Evolutionary conservation across 2,797 vertebrate species (phyloP), one percentile per base, ranked within the genome.

Genomic region (Lemur catta): DNA sequence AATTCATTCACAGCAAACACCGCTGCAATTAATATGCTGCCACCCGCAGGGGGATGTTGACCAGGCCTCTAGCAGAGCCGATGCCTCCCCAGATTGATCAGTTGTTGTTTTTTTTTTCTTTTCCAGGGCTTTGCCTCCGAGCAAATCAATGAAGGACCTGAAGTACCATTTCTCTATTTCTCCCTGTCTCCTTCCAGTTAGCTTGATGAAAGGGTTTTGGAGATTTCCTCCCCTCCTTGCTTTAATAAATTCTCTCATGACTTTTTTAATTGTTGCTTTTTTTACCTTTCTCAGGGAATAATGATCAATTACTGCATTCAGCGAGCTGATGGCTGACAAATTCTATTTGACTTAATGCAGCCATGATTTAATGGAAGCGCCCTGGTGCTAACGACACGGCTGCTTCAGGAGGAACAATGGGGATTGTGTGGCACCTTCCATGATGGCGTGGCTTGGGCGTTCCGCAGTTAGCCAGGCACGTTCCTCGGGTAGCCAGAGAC

Each of bases 1-100:
- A 95, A 98, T 98, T 92, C 97, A 97, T 98, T 98, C 97, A 96
- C 95, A 92, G 92, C 79, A 96, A 97, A 96, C 79, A 76, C 71
- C 71, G 82, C 79, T 94, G 95, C 95, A 97, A 97, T 98, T 98
- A 98, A 97, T 98, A 97, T 79, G 26, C 96, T 96, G 95, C 84
- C 67, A 91, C 95, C 97, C 85, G 41, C 84, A 55, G 97, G 97
- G 95, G 76, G 94, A 95, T 72, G 35, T 71, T 89, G 96, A 95
- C 57, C 61, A 71, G 46, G 87, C 67, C 18, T 28, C 81, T 33
- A 88, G 97, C 55, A 79, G 84, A 97, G 89, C 89, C 0, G 0
- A 93, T 48, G 69, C 9, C 52, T 96, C 67, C 38, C 78, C 18
- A 82, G 89, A 95, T 94, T 86, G 90, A 97, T 97, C 84, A 72